Evolutionary conservation across 2,888 invertebrate species (phyloP), one percentile per base, ranked within the genome.

Genomic region (Nasonia oneida): DNA sequence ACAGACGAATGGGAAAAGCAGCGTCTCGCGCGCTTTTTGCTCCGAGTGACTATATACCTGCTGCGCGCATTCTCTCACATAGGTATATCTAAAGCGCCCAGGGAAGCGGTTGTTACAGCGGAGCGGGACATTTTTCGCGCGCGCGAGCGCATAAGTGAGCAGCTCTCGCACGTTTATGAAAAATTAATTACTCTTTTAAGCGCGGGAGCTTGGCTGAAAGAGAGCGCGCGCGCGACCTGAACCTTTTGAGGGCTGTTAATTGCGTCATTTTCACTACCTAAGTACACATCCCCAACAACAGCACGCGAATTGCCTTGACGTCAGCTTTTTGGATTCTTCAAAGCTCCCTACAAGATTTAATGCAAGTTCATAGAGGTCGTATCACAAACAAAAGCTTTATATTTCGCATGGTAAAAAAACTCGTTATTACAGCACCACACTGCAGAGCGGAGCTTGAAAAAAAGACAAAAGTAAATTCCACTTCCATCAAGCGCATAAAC

Each of bases 121-220:
- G 42, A 47, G 4, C 42, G 73, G 42, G 42, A 23, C n/a, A 39
- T 42, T 47, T 73, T 47, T 73, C 73, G 47, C 23, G 23, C 73
- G 23, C 39, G 18, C 6, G 10, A 42, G 39, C n/a, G 39, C 8
- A 18, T 3, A 42, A 33, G 71, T 39, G 1, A n/a, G 42, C 15
- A 37, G 8, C 14, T 29, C 29, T 12, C 29, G 10, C 29, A 0
- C 10, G 29, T n/a, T 67, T 67, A 67, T 67, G 33, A 33, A 14
- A 67, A 33, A 67, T 67, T 67, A 67, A 67, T 67, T 67, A 33
- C 67, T 67, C 33, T 67, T 29, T 67, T 67, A 29, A 29, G 67
- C 67, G 14, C 33, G 29, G 14, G 12, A 67, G 33, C 23, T 67
- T 23, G n/a, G 8, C 12, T 67, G 67, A 29, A 29, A 29, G 12